A percentile compares a stretch with the other conserved stretches of the same genome.
These are phyloP conservation scores for Istiophorus platypterus DNA, from an alignment of 2,113 vertebrate genomes.

Conservation along the genomic window DNA sequence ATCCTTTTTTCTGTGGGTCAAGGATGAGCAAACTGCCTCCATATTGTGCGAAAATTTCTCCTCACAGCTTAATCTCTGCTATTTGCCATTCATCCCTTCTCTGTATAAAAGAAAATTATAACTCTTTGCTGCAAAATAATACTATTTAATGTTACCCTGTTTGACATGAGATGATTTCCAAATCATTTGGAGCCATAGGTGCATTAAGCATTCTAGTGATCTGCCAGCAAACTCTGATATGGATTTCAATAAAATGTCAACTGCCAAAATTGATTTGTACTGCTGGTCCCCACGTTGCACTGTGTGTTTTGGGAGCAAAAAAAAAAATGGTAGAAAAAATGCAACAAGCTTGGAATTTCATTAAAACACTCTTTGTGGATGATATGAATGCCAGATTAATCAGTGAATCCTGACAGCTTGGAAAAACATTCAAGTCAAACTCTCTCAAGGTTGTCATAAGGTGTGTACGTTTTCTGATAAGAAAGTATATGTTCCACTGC, in stretches of 20 bases:
- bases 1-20: too few relatives aligned
- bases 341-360: conserved; percentile 51
- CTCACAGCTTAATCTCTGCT: background rate
- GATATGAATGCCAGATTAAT: conserved; percentile 53
- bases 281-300: conserved; percentile 10
- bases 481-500: conserved; percentile 20
- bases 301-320: conserved; percentile 1
- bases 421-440: conserved; percentile 41
- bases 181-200: conserved; percentile 5
- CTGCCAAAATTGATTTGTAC: conserved; percentile 39
- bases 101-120: background rate
- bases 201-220: conserved; percentile 40
- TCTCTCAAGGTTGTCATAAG: conserved; percentile 44
- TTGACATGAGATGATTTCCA: conserved; percentile 30
- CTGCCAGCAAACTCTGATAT: conserved; percentile 13
- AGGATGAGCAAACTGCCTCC: background rate
- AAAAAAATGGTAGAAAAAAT: conserved; percentile 41
- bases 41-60: background rate
- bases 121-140: conserved; percentile 22
- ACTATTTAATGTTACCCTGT: background rate
- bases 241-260: conserved; percentile 54
- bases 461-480: conserved; percentile 61
- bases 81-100: background rate
- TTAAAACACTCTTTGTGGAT: conserved; percentile 29
- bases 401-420: conserved; percentile 36